phyloP scores from a whole-genome alignment of 2,113 vertebrate species.

The Macheiramphus alcinus region DNA sequence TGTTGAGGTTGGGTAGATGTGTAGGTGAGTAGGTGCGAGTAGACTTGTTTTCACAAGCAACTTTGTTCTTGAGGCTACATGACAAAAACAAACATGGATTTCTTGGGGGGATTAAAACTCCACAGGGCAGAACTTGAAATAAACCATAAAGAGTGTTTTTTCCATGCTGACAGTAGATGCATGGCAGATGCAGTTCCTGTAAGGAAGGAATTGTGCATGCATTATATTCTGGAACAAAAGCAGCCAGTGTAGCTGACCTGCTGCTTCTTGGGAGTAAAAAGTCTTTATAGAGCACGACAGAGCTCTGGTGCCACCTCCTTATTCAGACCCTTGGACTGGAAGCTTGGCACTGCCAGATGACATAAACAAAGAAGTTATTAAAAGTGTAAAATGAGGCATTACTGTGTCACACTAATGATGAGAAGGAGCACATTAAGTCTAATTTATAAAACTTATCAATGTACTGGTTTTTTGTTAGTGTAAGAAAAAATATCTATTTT shows the following conservation, averaged over 20 bases:
- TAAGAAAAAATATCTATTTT: neutral
- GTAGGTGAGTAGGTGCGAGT: neutral
- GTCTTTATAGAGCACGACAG: slow-evolving; percentile 29
- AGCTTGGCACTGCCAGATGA: slow-evolving; percentile 27
- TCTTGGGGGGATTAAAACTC: neutral
- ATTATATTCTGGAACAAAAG: slow-evolving; percentile 56
- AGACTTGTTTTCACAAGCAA: neutral
- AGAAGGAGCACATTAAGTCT: neutral
- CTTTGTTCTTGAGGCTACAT: neutral
- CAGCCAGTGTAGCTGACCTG: neutral
- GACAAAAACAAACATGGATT: neutral
- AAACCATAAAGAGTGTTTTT: neutral
- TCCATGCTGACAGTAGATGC: neutral
- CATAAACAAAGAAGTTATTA: slow-evolving; percentile 12
- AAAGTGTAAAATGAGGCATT: neutral
- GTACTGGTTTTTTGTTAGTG: neutral
- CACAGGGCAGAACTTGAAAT: neutral
- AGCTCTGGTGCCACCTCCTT: slow-evolving; percentile 44
- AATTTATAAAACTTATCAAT: neutral
- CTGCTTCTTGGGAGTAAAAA: neutral
- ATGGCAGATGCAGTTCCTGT: neutral
- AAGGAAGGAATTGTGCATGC: slow-evolving; percentile 36
- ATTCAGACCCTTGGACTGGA: neutral
- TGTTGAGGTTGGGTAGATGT: neutral
- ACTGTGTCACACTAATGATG: neutral